Percentiles rank a stretch among this genome's conserved stretches.
These are phyloP conservation scores for Acrocephalus scirpaceus DNA, from an alignment of 2,797 vertebrate species.

Conservation along the genomic window DNA sequence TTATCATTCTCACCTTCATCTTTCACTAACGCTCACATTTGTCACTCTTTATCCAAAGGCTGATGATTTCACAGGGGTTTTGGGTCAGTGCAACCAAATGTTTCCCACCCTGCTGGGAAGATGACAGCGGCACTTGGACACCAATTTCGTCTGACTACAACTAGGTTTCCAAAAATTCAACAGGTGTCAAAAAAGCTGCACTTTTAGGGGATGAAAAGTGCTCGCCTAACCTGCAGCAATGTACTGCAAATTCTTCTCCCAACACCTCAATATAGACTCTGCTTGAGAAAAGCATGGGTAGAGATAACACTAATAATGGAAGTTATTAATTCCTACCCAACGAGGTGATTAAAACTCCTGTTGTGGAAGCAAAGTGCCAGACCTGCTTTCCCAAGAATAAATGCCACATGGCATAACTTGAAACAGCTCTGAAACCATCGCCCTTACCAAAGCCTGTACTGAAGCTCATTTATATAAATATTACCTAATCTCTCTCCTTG, in stretches of 20 bases:
- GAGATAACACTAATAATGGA: conserved; percentile 7
- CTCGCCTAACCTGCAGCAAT: neutral
- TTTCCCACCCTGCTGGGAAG: neutral
- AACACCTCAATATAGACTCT: neutral
- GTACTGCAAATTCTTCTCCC: neutral
- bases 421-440: neutral
- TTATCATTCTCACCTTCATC: neutral
- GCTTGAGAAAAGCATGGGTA: conserved; percentile 53
- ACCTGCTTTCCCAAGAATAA: neutral
- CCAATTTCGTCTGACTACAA: neutral
- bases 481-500: conserved; percentile 2
- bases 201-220: neutral
- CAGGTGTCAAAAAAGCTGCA: neutral
- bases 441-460: neutral
- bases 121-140: neutral
- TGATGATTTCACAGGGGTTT: neutral
- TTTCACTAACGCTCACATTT: neutral
- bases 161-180: neutral
- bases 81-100: neutral
- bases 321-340: conserved; percentile 55
- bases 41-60: neutral
- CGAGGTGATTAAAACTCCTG: conserved; percentile 52
- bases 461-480: neutral
- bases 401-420: neutral
- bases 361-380: conserved; percentile 7